Evolutionary conservation across 2,888 invertebrate species (phyloP).

Genomic region (Malthinus seriepunctatus): DNA sequence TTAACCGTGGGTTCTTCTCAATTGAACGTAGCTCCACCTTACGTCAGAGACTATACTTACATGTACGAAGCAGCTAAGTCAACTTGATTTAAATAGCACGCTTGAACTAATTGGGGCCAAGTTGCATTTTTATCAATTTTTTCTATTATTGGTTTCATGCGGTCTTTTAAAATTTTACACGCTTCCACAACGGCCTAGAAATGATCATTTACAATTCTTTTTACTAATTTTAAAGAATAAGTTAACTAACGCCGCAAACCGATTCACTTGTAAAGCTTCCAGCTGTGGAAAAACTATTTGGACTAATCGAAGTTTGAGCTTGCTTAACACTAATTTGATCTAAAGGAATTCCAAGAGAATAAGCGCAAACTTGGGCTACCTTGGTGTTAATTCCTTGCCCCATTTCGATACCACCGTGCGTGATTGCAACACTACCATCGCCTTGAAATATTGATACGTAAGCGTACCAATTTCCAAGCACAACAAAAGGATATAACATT

Average conservation of each 20-base stretch:
- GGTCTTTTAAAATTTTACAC: constrained; percentile 63
- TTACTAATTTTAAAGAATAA: neutral
- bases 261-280: neutral
- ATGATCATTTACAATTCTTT: too few species aligned
- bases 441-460: constrained; percentile 63
- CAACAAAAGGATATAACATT: constrained; percentile 66
- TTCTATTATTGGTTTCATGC: constrained; percentile 63
- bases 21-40: too few species aligned
- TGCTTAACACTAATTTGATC: neutral
- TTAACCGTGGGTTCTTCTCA: too few species aligned
- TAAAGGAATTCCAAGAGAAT: neutral
- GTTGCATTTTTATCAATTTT: constrained; percentile 56
- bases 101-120: constrained; percentile 60
- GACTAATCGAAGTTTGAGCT: neutral
- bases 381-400: constrained; percentile 75
- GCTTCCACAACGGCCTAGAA: constrained; percentile 54
- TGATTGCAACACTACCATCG: constrained; percentile 72
- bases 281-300: neutral
- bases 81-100: constrained; percentile 55
- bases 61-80: constrained; percentile 62
- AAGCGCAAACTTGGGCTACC: neutral
- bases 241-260: neutral
- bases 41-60: constrained; percentile 40
- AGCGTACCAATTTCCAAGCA: constrained; percentile 52
- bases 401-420: constrained; percentile 64